phyloP scores from a whole-genome alignment of 2,797 vertebrate species.

The Malacoctenus gilli region DNA sequence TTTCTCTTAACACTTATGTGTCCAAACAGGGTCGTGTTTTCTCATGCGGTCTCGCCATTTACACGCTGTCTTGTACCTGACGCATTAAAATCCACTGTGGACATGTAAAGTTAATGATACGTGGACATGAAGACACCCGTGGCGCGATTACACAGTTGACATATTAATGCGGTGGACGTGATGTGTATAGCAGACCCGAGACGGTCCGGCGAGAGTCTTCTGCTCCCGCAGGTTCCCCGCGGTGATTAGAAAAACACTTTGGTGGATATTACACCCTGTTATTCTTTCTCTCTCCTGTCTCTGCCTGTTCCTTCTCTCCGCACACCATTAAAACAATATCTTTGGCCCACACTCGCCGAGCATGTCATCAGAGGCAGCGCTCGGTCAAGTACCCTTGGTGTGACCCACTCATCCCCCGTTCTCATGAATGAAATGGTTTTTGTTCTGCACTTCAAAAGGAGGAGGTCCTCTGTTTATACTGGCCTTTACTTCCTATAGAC shows the following conservation, averaged over 20 bases:
- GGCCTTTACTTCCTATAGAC: slow-evolving; percentile 38
- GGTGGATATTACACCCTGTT: slow-evolving; percentile 75
- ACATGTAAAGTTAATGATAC: slow-evolving; percentile 47
- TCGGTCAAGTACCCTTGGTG: slow-evolving; percentile 44
- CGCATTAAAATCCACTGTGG: slow-evolving; percentile 14
- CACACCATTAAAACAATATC: slow-evolving; percentile 74
- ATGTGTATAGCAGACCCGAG: slow-evolving; percentile 70
- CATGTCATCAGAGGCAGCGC: slow-evolving; percentile 62
- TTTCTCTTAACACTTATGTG: too few species aligned
- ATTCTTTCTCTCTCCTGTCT: slow-evolving; percentile 72
- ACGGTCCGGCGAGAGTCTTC: slow-evolving; percentile 66
- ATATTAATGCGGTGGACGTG: slow-evolving; percentile 60
- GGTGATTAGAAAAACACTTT: slow-evolving; percentile 78
- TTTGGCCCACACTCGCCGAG: slow-evolving; percentile 55
- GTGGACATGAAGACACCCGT: slow-evolving; percentile 40
- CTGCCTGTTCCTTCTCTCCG: slow-evolving; percentile 63
- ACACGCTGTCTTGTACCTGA: slow-evolving; percentile 3
- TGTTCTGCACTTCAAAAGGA: slow-evolving; percentile 59
- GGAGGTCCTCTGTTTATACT: slow-evolving; percentile 49
- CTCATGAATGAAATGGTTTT: slow-evolving; percentile 59
- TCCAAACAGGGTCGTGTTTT: too few species aligned
- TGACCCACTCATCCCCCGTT: slow-evolving; percentile 48
- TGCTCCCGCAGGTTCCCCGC: slow-evolving; percentile 62
- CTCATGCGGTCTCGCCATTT: too few species aligned
- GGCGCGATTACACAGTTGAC: slow-evolving; percentile 49